phyloP scores from a whole-genome alignment of 2,797 vertebrate species.

The Alca torda region DNA sequence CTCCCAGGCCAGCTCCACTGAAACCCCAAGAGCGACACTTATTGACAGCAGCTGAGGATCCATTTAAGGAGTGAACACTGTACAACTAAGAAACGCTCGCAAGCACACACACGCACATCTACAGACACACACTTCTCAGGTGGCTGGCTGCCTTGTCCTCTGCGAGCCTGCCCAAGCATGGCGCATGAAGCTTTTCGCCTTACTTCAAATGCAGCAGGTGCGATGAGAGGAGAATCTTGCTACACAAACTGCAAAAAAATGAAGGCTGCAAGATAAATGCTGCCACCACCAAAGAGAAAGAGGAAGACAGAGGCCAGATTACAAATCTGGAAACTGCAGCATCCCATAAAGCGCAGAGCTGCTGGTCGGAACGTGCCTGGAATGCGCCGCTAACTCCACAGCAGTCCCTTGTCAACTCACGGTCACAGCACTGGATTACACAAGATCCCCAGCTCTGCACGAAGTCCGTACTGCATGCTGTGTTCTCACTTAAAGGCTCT shows the following conservation, averaged over 20 bases:
- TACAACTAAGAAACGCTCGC: neutral
- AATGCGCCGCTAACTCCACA: neutral
- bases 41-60: neutral
- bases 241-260: neutral
- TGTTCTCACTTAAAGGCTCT: neutral
- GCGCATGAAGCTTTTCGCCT: neutral
- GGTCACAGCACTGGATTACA: neutral
- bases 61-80: neutral
- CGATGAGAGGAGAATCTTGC: neutral
- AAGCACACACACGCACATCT: neutral
- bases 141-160: neutral
- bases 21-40: neutral
- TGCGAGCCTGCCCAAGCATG: neutral
- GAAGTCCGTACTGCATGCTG: neutral
- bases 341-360: neutral
- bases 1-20: neutral
- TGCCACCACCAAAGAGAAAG: neutral
- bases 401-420: neutral
- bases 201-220: neutral
- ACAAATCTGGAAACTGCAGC: slow-evolving; percentile 15
- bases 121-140: neutral
- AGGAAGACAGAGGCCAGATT: neutral
- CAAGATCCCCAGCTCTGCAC: neutral
- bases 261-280: neutral
- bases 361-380: neutral